Conservation (phyloP, 2,797 vertebrate species). For the Premnoplex brunnescens region DNA sequence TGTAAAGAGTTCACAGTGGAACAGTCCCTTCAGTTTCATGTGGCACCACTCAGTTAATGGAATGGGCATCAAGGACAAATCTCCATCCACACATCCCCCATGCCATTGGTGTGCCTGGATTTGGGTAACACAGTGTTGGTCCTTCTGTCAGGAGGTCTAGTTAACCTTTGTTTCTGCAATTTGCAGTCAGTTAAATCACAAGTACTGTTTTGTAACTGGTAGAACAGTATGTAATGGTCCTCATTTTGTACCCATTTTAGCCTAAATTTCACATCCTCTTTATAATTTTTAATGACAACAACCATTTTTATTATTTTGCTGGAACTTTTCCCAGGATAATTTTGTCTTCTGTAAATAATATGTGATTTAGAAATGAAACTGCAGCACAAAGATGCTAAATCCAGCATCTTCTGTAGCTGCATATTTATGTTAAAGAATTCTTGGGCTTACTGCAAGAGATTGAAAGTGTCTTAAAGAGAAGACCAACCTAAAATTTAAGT, state of each 20-base stretch:
- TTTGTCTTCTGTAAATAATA: constrained; percentile 12
- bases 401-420: not conserved
- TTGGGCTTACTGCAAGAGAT: not conserved
- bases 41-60: not conserved
- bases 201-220: not conserved
- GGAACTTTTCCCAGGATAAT: constrained; percentile 23
- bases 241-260: constrained; percentile 17
- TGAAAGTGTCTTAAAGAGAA: not conserved
- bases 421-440: not conserved
- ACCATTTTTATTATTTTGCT: constrained; percentile 17
- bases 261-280: not conserved
- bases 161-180: constrained; percentile 8
- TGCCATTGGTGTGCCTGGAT: not conserved
- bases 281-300: constrained; percentile 37
- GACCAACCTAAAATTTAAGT: not conserved
- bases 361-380: not conserved
- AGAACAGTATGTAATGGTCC: not conserved
- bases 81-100: not conserved
- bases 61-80: not conserved
- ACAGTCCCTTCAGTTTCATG: not conserved
- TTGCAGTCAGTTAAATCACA: constrained; percentile 18
- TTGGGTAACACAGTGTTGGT: not conserved
- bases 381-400: not conserved
- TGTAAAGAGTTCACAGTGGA: not conserved
- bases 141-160: not conserved